Conservation (phyloP, 2,888 invertebrate species). For the Ectemnius continuus region DNA sequence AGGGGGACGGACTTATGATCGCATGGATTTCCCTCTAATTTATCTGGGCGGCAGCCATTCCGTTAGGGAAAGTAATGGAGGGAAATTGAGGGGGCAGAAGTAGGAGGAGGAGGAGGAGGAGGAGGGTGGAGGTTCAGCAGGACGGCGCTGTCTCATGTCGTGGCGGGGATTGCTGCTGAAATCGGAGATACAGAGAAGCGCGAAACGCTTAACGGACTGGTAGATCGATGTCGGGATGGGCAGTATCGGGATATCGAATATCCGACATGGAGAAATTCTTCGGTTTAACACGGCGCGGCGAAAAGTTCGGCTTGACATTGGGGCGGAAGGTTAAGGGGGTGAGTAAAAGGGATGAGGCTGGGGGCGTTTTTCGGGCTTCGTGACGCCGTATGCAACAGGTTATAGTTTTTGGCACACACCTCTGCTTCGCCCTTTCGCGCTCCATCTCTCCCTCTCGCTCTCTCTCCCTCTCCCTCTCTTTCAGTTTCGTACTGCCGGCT, state of each 20-base stretch:
- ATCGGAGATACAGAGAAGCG: constrained; percentile 28
- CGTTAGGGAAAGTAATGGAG: constrained; percentile 12
- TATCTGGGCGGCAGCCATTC: too few species aligned
- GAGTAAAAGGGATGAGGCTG: constrained; percentile 67
- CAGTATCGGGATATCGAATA: constrained; percentile 56
- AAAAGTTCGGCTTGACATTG: constrained; percentile 50
- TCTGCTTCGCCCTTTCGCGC: constrained; percentile 58
- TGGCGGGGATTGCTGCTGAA: neutral
- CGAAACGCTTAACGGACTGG: constrained; percentile 39
- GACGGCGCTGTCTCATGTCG: neutral
- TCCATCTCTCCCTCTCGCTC: constrained; percentile 51
- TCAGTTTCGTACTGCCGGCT: constrained; percentile 5
- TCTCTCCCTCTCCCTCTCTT: constrained; percentile 45
- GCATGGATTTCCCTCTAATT: neutral
- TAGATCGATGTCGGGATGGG: constrained; percentile 45
- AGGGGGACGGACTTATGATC: neutral
- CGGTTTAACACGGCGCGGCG: constrained; percentile 53
- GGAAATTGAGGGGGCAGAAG: neutral
- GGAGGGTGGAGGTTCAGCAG: neutral
- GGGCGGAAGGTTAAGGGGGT: constrained; percentile 44
- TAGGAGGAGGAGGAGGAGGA: neutral
- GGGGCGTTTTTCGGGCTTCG: constrained; percentile 76
- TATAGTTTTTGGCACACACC: constrained; percentile 77
- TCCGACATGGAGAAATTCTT: constrained; percentile 56
- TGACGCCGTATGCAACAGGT: constrained; percentile 75